A percentile compares a stretch with the other conserved stretches of the same genome.
These are phyloP conservation scores for Catharus ustulatus DNA, from an alignment of 2,797 vertebrate species.

Conservation along the genomic window DNA sequence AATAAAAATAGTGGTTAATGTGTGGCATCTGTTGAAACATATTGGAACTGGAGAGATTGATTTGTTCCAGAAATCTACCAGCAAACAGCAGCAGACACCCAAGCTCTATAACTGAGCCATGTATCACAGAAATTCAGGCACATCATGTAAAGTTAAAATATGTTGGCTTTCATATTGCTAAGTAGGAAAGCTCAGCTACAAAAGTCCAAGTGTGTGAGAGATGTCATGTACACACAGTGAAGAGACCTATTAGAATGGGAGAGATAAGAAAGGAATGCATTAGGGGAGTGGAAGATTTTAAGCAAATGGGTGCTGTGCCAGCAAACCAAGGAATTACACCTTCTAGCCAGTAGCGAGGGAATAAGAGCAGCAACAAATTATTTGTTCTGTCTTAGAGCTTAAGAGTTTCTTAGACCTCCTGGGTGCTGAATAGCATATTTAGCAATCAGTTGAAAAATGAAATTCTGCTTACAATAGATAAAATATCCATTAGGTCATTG, in stretches of 20 bases:
- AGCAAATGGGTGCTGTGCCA: slow-evolving; percentile 17
- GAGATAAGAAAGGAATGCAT: slow-evolving; percentile 15
- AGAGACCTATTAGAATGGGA: neutral
- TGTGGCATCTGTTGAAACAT: slow-evolving; percentile 56
- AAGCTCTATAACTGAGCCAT: neutral
- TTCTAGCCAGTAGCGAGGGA: neutral
- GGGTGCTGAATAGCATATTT: slow-evolving; percentile 12
- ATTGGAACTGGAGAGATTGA: slow-evolving; percentile 42
- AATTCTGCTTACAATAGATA: slow-evolving; percentile 26
- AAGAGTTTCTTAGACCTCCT: slow-evolving; percentile 23
- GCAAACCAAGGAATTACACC: neutral
- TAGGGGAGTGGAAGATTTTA: neutral
- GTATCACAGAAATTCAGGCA: neutral
- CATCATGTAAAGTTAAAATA: neutral
- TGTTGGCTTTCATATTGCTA: neutral
- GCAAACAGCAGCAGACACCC: slow-evolving; percentile 24
- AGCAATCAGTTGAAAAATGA: slow-evolving; percentile 6
- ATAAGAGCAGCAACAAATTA: neutral
- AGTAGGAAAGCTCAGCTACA: neutral
- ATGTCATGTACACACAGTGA: neutral
- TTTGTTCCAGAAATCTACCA: slow-evolving; percentile 58
- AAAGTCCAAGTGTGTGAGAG: neutral
- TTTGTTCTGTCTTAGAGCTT: slow-evolving; percentile 32
- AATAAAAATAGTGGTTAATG: slow-evolving; percentile 61
- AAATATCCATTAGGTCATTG: slow-evolving; percentile 35